A percentile compares a stretch with the other conserved stretches of the same genome.
These are phyloP conservation scores for Ruditapes philippinarum DNA, from an alignment of 1,140 invertebrate genomes.

Conservation along the genomic window DNA sequence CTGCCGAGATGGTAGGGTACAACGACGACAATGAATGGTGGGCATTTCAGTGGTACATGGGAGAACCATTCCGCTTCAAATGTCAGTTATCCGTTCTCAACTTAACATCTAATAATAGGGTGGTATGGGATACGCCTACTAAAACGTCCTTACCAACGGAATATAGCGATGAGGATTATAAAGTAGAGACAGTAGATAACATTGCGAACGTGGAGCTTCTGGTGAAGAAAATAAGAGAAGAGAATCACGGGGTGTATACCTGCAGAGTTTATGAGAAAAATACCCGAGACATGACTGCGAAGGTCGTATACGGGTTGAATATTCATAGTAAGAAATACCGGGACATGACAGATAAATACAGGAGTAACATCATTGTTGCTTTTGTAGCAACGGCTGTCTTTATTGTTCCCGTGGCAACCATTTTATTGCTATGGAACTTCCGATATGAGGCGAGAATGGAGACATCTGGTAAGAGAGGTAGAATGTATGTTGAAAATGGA, in stretches of 20 bases:
- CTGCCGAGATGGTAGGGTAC: neutral
- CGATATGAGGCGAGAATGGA: neutral
- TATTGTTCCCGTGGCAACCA: constrained; percentile 5
- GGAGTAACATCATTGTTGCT: constrained; percentile 24
- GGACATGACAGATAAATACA: constrained; percentile 15
- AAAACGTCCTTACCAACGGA: neutral
- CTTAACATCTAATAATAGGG: neutral
- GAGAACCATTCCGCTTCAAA: constrained; percentile 38
- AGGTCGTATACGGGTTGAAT: constrained; percentile 2
- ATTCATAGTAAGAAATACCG: constrained; percentile 10
- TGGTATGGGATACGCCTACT: constrained; percentile 20
- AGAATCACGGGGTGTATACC: constrained; percentile 15
- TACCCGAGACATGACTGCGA: neutral
- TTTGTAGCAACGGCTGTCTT: constrained; percentile 43
- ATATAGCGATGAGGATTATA: neutral
- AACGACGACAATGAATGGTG: neutral
- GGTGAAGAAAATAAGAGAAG: neutral
- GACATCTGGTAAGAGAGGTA: neutral
- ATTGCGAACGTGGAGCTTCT: neutral
- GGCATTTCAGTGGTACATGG: constrained; percentile 34
- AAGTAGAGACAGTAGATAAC: neutral
- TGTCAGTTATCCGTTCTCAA: neutral
- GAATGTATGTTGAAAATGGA: neutral
- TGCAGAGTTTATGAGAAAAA: neutral
- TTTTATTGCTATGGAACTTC: constrained; percentile 2